These are phyloP conservation scores for Hydropsyche tenuis DNA, from an alignment of 1,140 invertebrate species.

Conservation along the genomic window DNA sequence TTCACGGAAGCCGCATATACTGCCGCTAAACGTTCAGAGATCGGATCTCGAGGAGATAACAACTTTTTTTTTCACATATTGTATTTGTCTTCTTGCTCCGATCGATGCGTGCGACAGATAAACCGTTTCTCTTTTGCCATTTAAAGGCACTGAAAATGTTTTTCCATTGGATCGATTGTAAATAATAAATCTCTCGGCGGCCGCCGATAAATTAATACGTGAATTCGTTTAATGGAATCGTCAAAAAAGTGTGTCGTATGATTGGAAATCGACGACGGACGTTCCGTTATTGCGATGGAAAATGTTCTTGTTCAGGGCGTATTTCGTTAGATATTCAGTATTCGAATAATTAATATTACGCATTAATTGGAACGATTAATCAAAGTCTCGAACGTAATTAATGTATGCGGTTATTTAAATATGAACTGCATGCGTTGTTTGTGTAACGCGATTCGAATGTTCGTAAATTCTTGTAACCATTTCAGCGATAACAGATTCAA, in stretches of 20 bases:
- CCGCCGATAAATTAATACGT: neutral
- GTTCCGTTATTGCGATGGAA: too few species aligned
- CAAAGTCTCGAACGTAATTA: slow-evolving; percentile 5
- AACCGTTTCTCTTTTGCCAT: slow-evolving; percentile 22
- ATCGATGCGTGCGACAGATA: slow-evolving; percentile 9
- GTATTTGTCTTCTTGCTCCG: slow-evolving; percentile 1
- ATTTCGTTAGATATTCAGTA: neutral
- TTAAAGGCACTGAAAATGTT: slow-evolving; percentile 12
- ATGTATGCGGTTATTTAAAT: neutral
- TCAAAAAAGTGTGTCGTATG: too few species aligned
- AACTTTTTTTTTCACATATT: slow-evolving; percentile 3
- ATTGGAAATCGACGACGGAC: too few species aligned
- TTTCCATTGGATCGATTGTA: slow-evolving; percentile 1
- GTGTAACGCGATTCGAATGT: too few species aligned
- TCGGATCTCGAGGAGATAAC: slow-evolving; percentile 15
- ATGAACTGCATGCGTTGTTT: too few species aligned
- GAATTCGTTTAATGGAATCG: too few species aligned
- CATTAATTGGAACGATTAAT: slow-evolving; percentile 7
- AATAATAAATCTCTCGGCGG: neutral
- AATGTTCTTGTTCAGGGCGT: too few species aligned
- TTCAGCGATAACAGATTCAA: too few species aligned
- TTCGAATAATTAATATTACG: neutral
- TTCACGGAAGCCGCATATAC: slow-evolving; percentile 6
- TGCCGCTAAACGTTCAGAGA: neutral
- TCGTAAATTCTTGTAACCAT: too few species aligned